phyloP scores from a whole-genome alignment of 2,797 vertebrate species.

The Austrolebias charrua region DNA sequence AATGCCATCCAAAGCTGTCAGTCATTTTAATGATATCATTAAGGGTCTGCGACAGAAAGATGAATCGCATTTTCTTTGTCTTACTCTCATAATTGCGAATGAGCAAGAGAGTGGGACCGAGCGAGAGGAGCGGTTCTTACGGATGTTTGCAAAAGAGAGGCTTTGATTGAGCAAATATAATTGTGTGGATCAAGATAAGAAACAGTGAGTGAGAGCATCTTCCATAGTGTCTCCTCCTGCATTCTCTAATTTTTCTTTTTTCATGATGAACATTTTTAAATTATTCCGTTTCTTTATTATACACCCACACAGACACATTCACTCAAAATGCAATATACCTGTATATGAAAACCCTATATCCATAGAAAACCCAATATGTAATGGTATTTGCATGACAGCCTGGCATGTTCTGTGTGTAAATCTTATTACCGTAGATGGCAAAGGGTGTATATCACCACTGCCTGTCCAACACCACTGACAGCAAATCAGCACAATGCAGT shows the following conservation, averaged over 20 bases:
- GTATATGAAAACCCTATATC: slow-evolving; percentile 65
- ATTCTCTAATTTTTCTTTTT: slow-evolving; percentile 28
- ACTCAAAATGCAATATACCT: slow-evolving; percentile 55
- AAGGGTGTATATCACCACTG: slow-evolving; percentile 56
- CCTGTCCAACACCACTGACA: slow-evolving; percentile 55
- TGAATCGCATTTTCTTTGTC: slow-evolving; percentile 81
- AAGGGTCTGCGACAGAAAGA: slow-evolving; percentile 79
- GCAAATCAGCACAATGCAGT: slow-evolving; percentile 53
- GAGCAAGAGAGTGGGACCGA: slow-evolving; percentile 58
- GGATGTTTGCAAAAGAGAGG: slow-evolving; percentile 73
- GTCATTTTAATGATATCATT: slow-evolving; percentile 86
- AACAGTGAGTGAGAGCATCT: slow-evolving; percentile 72
- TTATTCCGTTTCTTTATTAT: slow-evolving; percentile 72
- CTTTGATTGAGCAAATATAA: slow-evolving; percentile 80
- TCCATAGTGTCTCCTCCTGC: slow-evolving; percentile 58
- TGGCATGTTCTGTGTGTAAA: slow-evolving; percentile 65
- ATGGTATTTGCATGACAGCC: slow-evolving; percentile 70
- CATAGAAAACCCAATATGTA: slow-evolving; percentile 70
- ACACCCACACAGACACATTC: slow-evolving; percentile 6
- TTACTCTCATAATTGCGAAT: slow-evolving; percentile 80
- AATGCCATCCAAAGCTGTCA: slow-evolving; percentile 79
- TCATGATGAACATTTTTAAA: slow-evolving; percentile 66
- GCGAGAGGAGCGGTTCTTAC: slow-evolving; percentile 73
- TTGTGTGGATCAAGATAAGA: slow-evolving; percentile 78
- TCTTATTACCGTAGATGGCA: slow-evolving; percentile 72